phyloP scores from a whole-genome alignment of 2,113 vertebrate species.

The Cygnus buccinator region DNA sequence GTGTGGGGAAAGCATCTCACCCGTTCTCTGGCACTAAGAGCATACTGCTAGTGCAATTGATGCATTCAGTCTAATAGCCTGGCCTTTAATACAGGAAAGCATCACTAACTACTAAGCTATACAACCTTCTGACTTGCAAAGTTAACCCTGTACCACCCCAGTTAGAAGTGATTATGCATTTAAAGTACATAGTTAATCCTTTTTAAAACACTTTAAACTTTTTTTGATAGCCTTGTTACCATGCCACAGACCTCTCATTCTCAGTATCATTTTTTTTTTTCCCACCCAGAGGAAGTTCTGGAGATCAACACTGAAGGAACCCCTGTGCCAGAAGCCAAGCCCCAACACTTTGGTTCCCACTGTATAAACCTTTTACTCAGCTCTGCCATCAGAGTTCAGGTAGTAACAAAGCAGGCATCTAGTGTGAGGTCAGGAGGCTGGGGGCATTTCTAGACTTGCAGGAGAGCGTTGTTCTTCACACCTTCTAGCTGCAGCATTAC shows the following conservation, averaged over 20 bases:
- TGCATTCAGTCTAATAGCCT: not conserved
- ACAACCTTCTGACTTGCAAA: not conserved
- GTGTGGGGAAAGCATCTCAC: not conserved
- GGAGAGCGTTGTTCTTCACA: not conserved
- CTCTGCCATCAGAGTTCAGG: not conserved
- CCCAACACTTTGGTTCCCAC: not conserved
- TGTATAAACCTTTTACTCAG: not conserved
- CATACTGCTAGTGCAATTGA: not conserved
- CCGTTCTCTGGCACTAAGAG: not conserved
- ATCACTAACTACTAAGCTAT: not conserved
- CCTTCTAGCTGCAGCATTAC: not conserved
- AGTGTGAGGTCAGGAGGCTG: fast-evolving
- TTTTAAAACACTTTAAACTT: not conserved
- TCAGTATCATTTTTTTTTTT: not conserved
- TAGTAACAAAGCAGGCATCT: not conserved
- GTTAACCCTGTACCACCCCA: not conserved
- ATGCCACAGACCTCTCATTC: not conserved
- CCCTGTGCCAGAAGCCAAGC: not conserved
- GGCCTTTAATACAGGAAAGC: not conserved
- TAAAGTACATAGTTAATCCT: not conserved
- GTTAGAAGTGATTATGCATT: not conserved
- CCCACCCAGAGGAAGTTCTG: not conserved
- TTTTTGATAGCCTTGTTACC: not conserved
- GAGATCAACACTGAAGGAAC: not conserved
- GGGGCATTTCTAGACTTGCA: not conserved